Percentiles rank a stretch among this genome's conserved stretches.
These are phyloP conservation scores for Megaceryle alcyon DNA, from an alignment of 2,797 vertebrate species.

Conservation along the genomic window DNA sequence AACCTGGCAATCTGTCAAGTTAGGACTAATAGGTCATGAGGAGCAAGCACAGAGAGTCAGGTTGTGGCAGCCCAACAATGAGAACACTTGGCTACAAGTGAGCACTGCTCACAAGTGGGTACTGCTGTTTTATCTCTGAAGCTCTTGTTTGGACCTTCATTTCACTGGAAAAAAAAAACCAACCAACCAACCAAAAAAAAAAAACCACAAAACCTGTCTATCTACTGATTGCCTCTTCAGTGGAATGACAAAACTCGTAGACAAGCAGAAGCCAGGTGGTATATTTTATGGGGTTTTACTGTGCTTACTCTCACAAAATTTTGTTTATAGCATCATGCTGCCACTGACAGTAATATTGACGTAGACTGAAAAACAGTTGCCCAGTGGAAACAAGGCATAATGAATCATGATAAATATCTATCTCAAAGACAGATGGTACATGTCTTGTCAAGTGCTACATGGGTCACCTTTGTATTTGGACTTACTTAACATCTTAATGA, in stretches of 20 bases:
- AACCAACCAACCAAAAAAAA: not conserved
- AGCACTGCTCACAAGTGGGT: no score
- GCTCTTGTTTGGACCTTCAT: not conserved
- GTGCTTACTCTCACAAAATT: not conserved
- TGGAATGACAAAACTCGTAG: not conserved
- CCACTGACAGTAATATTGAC: not conserved
- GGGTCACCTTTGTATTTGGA: not conserved
- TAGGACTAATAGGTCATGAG: not conserved
- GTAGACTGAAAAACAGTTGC: not conserved
- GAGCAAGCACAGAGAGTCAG: not conserved
- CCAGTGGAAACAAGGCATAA: not conserved
- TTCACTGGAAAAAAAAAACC: not conserved
- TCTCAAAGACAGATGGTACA: not conserved
- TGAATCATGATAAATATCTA: constrained; percentile 7
- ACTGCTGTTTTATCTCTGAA: not conserved
- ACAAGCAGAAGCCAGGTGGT: not conserved
- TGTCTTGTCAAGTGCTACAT: not conserved
- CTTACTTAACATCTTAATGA: not conserved
- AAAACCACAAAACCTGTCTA: not conserved
- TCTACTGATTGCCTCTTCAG: not conserved
- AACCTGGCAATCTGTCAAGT: not conserved
- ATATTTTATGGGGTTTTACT: not conserved
- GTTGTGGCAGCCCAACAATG: fast-evolving
- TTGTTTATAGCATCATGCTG: constrained; percentile 12
- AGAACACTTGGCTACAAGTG: not conserved